Evolutionary conservation across 2,797 vertebrate species (phyloP).

Genomic region (Uromys caudimaculatus): DNA sequence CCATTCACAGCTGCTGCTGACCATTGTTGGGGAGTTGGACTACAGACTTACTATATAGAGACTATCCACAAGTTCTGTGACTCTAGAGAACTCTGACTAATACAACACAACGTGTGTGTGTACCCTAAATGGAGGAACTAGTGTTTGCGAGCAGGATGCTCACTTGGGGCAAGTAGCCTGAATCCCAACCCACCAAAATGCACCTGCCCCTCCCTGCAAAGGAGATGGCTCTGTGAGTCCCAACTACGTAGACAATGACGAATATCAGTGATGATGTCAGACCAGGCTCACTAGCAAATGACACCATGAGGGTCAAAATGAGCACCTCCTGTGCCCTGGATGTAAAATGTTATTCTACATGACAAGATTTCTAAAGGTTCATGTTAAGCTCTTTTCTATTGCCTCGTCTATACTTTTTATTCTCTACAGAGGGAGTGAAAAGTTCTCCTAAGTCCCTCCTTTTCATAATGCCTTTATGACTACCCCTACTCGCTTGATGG

Average conservation of each 20-base stretch:
- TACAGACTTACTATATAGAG: no score
- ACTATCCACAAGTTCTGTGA: no score
- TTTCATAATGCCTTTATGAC: neutral
- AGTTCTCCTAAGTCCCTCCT: neutral
- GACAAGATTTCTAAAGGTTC: neutral
- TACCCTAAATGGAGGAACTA: neutral
- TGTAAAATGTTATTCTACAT: neutral
- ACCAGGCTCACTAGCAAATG: neutral
- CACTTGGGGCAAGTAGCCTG: neutral
- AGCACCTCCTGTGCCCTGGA: neutral
- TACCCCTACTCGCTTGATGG: neutral
- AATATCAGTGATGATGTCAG: neutral
- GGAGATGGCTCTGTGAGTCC: neutral
- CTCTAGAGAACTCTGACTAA: no score
- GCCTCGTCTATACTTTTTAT: neutral
- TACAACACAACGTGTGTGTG: no score
- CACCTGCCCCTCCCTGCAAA: neutral
- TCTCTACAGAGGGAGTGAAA: neutral
- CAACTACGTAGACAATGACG: neutral
- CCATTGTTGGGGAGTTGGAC: no score
- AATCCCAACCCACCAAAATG: neutral
- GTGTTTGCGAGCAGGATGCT: neutral
- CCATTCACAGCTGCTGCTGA: no score
- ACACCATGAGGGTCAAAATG: neutral
- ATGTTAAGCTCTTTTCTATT: neutral